Conservation (phyloP, 2,888 invertebrate species). For the Phanerotoma sp. region DNA sequence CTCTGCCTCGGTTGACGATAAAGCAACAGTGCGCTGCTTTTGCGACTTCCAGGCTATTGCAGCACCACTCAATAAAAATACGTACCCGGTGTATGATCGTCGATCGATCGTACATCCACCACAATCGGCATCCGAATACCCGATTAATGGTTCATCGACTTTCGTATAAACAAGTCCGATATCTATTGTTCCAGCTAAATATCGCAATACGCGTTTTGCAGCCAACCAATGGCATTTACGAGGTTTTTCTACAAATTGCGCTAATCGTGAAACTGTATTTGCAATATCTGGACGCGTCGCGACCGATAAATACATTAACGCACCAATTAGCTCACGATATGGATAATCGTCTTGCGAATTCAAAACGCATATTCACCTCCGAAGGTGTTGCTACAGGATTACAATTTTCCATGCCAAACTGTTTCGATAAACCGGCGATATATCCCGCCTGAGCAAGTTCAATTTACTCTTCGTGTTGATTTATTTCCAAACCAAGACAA, state of each 20-base stretch:
- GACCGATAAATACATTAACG: slow-evolving; percentile 23
- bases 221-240: slow-evolving; percentile 20
- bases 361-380: background rate
- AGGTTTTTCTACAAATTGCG: slow-evolving; percentile 9
- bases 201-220: slow-evolving; percentile 24
- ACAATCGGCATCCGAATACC: slow-evolving; percentile 28
- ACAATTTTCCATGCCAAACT: slow-evolving; percentile 28
- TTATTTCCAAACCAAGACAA: slow-evolving; percentile 31
- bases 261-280: slow-evolving; percentile 16
- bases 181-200: slow-evolving; percentile 17
- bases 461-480: slow-evolving; percentile 16
- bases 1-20: slow-evolving; percentile 21
- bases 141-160: slow-evolving; percentile 10
- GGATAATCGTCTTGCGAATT: slow-evolving; percentile 2
- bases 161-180: slow-evolving; percentile 15
- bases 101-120: slow-evolving; percentile 17
- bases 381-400: slow-evolving; percentile 1
- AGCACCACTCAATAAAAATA: slow-evolving; percentile 8
- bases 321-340: slow-evolving; percentile 26
- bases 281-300: slow-evolving; percentile 25
- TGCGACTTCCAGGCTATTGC: slow-evolving; percentile 24
- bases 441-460: slow-evolving; percentile 27
- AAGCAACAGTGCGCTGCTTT: slow-evolving; percentile 29
- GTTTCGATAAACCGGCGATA: slow-evolving; percentile 23
- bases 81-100: slow-evolving; percentile 16